Conservation (phyloP, 2,797 vertebrate species). For the Mormyrus proboscirostris region DNA sequence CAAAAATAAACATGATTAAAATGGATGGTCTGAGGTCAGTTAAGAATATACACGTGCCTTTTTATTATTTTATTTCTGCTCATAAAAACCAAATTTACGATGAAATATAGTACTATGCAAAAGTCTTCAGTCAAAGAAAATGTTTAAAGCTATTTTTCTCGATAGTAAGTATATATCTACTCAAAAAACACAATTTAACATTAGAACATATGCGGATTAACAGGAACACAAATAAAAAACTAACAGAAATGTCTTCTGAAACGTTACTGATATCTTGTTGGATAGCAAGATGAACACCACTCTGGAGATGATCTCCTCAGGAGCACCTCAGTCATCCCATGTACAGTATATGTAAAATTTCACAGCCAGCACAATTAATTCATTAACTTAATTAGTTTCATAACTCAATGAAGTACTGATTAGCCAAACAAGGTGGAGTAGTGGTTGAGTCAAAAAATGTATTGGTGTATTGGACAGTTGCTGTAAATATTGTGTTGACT, state of each 20-base stretch:
- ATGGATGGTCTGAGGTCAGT: background rate
- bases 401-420: background rate
- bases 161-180: background rate
- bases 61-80: background rate
- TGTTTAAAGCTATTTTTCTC: background rate
- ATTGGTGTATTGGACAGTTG: background rate
- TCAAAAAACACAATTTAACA: background rate
- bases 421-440: background rate
- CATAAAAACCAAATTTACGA: background rate
- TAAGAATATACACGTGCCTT: background rate
- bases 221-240: background rate
- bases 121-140: background rate
- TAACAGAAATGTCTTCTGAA: background rate
- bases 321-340: background rate
- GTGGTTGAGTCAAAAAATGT: background rate
- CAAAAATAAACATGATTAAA: background rate
- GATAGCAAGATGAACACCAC: background rate
- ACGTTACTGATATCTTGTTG: background rate
- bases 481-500: background rate
- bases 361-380: background rate
- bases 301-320: background rate
- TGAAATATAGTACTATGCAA: background rate
- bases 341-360: background rate
- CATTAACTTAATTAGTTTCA: background rate
- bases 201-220: background rate